Conservation (phyloP, 2,888 invertebrate genomes). For the Rhagonycha lutea region DNA sequence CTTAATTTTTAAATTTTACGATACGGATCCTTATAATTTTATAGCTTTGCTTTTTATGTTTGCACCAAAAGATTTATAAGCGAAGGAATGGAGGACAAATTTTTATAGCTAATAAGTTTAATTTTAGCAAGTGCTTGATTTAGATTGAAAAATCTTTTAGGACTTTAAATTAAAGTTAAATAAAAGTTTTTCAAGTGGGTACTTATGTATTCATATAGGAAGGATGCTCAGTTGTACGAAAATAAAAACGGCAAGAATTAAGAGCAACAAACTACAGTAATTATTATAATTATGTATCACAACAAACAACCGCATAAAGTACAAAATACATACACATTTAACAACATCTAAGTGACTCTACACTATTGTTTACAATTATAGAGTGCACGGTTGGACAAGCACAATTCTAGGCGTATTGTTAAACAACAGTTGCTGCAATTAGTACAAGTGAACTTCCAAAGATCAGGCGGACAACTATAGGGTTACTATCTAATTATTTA, state of each 20-base stretch:
- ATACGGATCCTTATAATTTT: slow-evolving; percentile 43
- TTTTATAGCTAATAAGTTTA: slow-evolving; percentile 23
- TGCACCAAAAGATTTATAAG: slow-evolving; percentile 34
- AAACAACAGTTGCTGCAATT: slow-evolving; percentile 39
- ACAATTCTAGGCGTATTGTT: slow-evolving; percentile 35
- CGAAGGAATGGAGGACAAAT: slow-evolving; percentile 32
- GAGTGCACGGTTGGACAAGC: slow-evolving; percentile 40
- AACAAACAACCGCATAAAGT: slow-evolving; percentile 32
- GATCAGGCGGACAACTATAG: slow-evolving; percentile 21
- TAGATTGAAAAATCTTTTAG: not conserved
- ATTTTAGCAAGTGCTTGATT: not conserved
- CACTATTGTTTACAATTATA: slow-evolving; percentile 42
- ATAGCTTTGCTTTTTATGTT: slow-evolving; percentile 45
- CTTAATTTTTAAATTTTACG: slow-evolving; percentile 48
- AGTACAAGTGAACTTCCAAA: slow-evolving; percentile 34
- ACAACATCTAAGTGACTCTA: slow-evolving; percentile 19
- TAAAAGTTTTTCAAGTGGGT: slow-evolving; percentile 1
- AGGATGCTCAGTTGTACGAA: slow-evolving; percentile 6
- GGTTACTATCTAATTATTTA: slow-evolving; percentile 15
- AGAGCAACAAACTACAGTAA: slow-evolving; percentile 26
- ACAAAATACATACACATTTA: slow-evolving; percentile 31
- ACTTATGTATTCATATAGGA: not conserved
- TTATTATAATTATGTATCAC: slow-evolving; percentile 26
- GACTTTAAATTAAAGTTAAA: not conserved
- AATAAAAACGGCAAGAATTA: slow-evolving; percentile 29